Conservation (phyloP, 2,113 vertebrate genomes). For the Dicrurus megarhynchus region DNA sequence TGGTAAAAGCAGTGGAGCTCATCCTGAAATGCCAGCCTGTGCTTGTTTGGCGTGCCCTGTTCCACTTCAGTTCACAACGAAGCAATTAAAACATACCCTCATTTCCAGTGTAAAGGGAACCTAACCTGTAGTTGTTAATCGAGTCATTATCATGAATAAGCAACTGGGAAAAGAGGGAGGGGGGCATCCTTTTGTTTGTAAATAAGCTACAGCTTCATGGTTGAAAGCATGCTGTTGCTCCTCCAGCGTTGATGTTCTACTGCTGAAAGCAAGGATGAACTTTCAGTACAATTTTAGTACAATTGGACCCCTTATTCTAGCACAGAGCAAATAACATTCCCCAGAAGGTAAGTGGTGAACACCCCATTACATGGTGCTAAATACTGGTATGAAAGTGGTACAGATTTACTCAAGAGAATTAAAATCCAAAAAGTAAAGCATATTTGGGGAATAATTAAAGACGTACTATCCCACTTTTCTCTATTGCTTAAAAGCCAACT, state of each 20-base stretch:
- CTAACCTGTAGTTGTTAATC: background rate
- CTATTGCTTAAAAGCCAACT: conserved; percentile 14
- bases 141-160: background rate
- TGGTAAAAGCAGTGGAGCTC: background rate
- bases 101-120: background rate
- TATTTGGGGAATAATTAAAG: background rate
- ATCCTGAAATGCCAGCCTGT: background rate
- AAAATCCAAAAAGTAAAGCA: background rate
- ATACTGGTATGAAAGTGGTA: background rate
- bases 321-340: background rate
- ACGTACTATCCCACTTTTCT: background rate
- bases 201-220: conserved; percentile 55
- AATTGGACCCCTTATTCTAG: background rate
- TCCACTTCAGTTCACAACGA: background rate
- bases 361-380: conserved; percentile 56
- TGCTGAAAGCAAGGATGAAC: background rate
- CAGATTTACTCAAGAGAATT: background rate
- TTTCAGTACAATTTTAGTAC: background rate
- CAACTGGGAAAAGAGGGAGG: conserved; percentile 21
- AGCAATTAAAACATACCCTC: background rate
- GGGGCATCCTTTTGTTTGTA: conserved; percentile 35
- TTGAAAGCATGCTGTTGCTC: conserved; percentile 47
- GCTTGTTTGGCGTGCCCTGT: background rate
- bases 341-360: background rate
- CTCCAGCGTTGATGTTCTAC: background rate